Evolutionary conservation across 2,888 invertebrate genomes (phyloP).

Genomic region (Halictus ligatus): DNA sequence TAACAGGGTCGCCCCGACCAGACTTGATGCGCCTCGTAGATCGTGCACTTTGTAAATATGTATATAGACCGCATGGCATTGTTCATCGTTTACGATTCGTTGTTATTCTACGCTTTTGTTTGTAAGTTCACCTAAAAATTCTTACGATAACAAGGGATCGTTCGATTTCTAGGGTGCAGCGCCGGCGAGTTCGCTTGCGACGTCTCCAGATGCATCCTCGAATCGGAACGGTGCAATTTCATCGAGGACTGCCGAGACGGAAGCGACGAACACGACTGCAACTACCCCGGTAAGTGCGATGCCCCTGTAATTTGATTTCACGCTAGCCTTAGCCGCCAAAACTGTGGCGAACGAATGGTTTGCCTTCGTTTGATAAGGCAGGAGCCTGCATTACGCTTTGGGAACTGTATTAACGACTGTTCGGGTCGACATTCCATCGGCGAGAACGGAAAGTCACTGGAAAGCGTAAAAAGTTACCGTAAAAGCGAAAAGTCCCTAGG

Average conservation of each 20-base stretch:
- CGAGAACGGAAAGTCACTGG: not conserved
- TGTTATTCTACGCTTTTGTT: not conserved
- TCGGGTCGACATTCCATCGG: not conserved
- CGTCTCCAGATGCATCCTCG: conserved; percentile 86
- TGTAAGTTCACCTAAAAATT: not conserved
- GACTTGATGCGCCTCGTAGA: not conserved
- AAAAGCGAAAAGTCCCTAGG: not conserved
- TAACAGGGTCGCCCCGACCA: conserved; percentile 41
- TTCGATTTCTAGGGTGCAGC: conserved; percentile 84
- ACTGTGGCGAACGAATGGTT: not conserved
- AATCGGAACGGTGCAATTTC: conserved; percentile 87
- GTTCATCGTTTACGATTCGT: not conserved
- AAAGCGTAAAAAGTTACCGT: not conserved
- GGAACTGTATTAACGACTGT: not conserved
- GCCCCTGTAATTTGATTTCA: not conserved
- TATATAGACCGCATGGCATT: conserved; percentile 13
- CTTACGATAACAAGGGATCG: not conserved
- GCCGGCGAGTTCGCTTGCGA: conserved; percentile 88
- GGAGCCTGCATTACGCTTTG: not conserved
- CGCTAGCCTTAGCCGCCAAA: no score
- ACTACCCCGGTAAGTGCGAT: conserved; percentile 78
- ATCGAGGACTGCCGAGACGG: conserved; percentile 87
- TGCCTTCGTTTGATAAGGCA: not conserved
- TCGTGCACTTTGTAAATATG: conserved; percentile 1
- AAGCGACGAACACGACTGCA: conserved; percentile 89